A percentile compares a stretch with the other conserved stretches of the same genome.
These are phyloP conservation scores for Holotrichia oblita DNA, from an alignment of 1,140 invertebrate species.

Conservation along the genomic window DNA sequence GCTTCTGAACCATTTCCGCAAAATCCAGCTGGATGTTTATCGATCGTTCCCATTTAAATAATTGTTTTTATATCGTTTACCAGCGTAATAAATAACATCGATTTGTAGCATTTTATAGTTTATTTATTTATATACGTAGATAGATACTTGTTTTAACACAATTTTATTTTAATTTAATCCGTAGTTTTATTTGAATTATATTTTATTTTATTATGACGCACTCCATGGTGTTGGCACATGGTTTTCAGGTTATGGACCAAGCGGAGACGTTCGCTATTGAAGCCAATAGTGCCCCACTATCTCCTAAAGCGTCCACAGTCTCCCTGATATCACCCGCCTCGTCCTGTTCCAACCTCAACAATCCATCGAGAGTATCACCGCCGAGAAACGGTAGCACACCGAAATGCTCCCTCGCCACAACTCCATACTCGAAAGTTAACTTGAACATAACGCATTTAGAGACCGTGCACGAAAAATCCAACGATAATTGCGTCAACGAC, in stretches of 20 bases:
- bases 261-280: conserved; percentile 55
- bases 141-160: neutral
- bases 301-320: conserved; percentile 45
- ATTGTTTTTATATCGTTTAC: too few species aligned
- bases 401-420: conserved; percentile 28
- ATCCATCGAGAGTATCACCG: conserved; percentile 36
- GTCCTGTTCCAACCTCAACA: conserved; percentile 40
- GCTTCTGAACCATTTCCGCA: too few species aligned
- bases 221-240: conserved; percentile 54
- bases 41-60: too few species aligned
- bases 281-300: conserved; percentile 53
- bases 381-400: neutral
- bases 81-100: too few species aligned
- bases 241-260: conserved; percentile 60
- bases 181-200: conserved; percentile 3
- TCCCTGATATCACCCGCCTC: conserved; percentile 43
- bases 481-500: conserved; percentile 47
- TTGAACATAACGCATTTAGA: conserved; percentile 44
- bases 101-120: neutral
- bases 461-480: conserved; percentile 54
- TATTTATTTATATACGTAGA: neutral
- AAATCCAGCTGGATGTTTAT: too few species aligned
- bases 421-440: conserved; percentile 10
- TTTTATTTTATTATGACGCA: conserved; percentile 30
- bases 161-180: too few species aligned